These are phyloP conservation scores for Blennius ocellaris DNA, from an alignment of 2,113 vertebrate genomes.

Conservation along the genomic window DNA sequence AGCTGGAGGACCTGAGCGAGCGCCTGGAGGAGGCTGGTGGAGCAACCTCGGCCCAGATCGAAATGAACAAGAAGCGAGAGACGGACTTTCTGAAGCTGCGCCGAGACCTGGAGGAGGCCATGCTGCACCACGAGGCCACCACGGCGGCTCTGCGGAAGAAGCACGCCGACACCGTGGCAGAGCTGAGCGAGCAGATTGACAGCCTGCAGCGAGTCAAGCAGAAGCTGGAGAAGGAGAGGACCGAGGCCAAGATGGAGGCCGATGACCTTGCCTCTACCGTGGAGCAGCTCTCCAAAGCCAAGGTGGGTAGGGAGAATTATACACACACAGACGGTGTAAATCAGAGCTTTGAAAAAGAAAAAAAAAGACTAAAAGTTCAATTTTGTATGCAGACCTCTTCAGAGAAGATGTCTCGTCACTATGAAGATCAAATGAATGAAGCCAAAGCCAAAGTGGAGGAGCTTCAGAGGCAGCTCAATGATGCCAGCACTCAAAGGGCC, in stretches of 20 bases:
- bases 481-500: slow-evolving; percentile 84
- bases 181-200: slow-evolving; percentile 92
- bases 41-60: slow-evolving; percentile 85
- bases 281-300: slow-evolving; percentile 89
- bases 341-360: neutral
- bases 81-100: slow-evolving; percentile 87
- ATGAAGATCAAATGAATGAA: slow-evolving; percentile 93
- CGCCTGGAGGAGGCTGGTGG: slow-evolving; percentile 92
- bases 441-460: slow-evolving; percentile 91
- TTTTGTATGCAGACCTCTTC: slow-evolving; percentile 81
- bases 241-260: slow-evolving; percentile 91
- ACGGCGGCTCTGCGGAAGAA: slow-evolving; percentile 88
- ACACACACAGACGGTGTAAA: neutral
- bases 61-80: slow-evolving; percentile 92
- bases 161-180: slow-evolving; percentile 86
- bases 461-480: slow-evolving; percentile 89
- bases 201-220: slow-evolving; percentile 92
- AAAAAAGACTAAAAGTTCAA: neutral
- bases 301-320: slow-evolving; percentile 78
- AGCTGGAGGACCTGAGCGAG: slow-evolving; percentile 94
- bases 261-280: slow-evolving; percentile 89
- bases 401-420: slow-evolving; percentile 91
- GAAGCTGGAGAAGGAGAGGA: slow-evolving; percentile 94
- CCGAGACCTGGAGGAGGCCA: slow-evolving; percentile 92
- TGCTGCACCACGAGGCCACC: slow-evolving; percentile 88